phyloP scores from a whole-genome alignment of 2,797 vertebrate species.

The Pseudomugil tenellus region DNA sequence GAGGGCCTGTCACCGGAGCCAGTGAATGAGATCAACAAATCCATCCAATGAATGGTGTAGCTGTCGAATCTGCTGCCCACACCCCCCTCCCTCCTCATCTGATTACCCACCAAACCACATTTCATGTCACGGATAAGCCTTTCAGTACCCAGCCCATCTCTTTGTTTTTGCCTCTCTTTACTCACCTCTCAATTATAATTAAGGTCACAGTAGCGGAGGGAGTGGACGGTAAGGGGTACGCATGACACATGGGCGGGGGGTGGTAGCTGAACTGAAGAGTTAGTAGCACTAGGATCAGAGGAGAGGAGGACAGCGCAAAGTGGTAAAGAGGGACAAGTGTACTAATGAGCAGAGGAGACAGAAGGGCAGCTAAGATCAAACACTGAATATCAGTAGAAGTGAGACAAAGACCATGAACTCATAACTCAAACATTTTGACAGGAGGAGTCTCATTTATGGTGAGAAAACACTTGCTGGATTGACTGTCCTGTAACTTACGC shows the following conservation, averaged over 20 bases:
- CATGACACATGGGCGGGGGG: constrained; percentile 22
- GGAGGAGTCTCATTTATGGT: constrained; percentile 2
- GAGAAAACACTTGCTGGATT: background rate
- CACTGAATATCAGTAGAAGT: background rate
- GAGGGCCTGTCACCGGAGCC: constrained; percentile 79
- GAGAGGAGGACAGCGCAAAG: constrained; percentile 60
- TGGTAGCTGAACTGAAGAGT: constrained; percentile 17
- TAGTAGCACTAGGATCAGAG: constrained; percentile 17
- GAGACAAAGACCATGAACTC: background rate
- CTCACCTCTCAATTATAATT: constrained; percentile 70
- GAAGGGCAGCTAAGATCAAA: background rate
- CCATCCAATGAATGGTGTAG: constrained; percentile 62
- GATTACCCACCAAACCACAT: constrained; percentile 68
- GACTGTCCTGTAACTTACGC: background rate
- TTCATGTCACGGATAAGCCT: constrained; percentile 65
- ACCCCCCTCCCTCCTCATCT: constrained; percentile 51
- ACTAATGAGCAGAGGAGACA: background rate
- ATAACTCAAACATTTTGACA: constrained; percentile 9
- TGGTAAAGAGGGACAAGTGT: constrained; percentile 54
- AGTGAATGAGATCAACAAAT: constrained; percentile 64
- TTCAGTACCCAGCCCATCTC: constrained; percentile 54
- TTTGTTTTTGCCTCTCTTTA: constrained; percentile 58
- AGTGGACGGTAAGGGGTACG: constrained; percentile 22
- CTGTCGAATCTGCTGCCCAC: constrained; percentile 49
- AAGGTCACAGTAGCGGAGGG: constrained; percentile 51